Percentiles rank a stretch among this genome's conserved stretches.
Conservation (phyloP, 2,113 vertebrate species). For the Martes martes region DNA sequence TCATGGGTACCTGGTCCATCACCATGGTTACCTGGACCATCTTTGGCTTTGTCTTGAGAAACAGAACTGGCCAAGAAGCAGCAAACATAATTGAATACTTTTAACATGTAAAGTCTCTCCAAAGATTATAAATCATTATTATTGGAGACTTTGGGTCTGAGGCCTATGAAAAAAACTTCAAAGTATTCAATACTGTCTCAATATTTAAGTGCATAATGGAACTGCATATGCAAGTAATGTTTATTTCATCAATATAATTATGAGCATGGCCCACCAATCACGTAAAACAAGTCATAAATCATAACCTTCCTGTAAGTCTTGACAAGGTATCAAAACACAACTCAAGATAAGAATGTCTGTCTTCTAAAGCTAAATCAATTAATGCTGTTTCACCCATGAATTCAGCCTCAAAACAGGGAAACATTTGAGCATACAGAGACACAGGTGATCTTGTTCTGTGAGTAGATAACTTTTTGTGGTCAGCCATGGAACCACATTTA, state of each 20-base stretch:
- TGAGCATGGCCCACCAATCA: conserved; percentile 31
- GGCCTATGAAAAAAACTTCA: conserved; percentile 57
- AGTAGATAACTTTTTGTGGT: neutral
- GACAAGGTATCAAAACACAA: conserved; percentile 15
- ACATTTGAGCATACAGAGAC: neutral
- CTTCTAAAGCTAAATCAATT: neutral
- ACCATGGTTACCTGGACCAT: neutral
- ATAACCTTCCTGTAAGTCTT: conserved; percentile 27
- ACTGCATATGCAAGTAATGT: conserved; percentile 43
- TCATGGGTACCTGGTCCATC: no score
- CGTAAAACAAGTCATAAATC: conserved; percentile 64
- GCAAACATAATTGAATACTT: conserved; percentile 18
- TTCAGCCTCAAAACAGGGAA: neutral
- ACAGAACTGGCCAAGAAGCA: neutral
- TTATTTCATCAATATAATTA: conserved; percentile 69
- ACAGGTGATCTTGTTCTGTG: neutral
- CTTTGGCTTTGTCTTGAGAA: neutral
- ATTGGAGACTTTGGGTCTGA: conserved; percentile 64
- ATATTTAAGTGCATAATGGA: conserved; percentile 73
- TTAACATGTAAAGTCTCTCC: conserved; percentile 60
- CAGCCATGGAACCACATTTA: neutral
- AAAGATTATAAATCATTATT: conserved; percentile 47
- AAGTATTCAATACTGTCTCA: conserved; percentile 71
- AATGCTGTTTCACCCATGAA: neutral
- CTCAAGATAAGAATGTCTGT: neutral